Conservation (phyloP, 2,797 vertebrate species). For the Rhinella marina region DNA sequence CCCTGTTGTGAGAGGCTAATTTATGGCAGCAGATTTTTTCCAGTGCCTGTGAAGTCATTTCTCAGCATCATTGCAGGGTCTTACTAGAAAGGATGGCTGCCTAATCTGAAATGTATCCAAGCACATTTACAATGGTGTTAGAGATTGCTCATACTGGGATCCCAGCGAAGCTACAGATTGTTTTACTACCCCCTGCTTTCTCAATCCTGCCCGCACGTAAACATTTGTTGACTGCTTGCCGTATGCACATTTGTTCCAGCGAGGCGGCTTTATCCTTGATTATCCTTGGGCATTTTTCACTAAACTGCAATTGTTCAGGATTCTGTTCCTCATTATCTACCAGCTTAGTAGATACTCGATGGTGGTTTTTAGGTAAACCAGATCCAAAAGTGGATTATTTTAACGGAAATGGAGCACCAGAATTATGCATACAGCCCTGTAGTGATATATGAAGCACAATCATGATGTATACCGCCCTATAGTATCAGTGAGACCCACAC, state of each 20-base stretch:
- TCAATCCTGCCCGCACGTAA: constrained; percentile 41
- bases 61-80: constrained; percentile 39
- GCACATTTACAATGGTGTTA: constrained; percentile 33
- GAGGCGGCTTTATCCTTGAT: constrained; percentile 26
- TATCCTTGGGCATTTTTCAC: constrained; percentile 39
- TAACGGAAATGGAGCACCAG: background rate
- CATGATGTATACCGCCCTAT: no score
- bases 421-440: no score
- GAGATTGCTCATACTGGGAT: constrained; percentile 51
- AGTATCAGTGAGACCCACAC: no score
- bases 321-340: background rate
- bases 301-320: background rate
- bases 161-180: constrained; percentile 38
- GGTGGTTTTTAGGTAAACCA: background rate
- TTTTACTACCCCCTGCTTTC: constrained; percentile 39
- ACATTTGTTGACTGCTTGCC: constrained; percentile 38
- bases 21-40: constrained; percentile 37
- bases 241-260: constrained; percentile 29
- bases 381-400: background rate
- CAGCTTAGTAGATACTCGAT: background rate
- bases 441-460: no score
- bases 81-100: constrained; percentile 34
- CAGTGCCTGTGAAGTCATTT: constrained; percentile 34
- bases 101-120: constrained; percentile 49
- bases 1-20: constrained; percentile 30